Base-by-base conservation (phyloP, 2,888 invertebrate species). In the Leucozona laternaria region DNA sequence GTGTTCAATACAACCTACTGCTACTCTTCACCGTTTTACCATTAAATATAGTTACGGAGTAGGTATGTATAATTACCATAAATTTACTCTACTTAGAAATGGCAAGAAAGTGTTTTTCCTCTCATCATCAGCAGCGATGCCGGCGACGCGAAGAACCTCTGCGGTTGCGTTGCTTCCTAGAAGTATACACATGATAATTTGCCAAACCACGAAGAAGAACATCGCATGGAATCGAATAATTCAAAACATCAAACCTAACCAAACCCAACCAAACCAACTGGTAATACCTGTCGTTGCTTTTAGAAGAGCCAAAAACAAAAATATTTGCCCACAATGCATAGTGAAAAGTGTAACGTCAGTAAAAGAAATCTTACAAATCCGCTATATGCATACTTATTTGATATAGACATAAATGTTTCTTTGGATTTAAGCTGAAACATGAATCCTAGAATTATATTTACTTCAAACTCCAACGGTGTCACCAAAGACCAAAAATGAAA, bases 191-290 rank as follows among this genome's bases (percentile, higher is more conserved):
- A 25, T 34, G 68, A 77, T 70, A 81, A 81, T 81, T 85, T 57
- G 72, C 13, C 57, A 31, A 11, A n/a, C n/a, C n/a, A n/a, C 28
- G 10, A 50, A 28, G 43, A 45, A 77, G 50, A 85, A 80, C 85
- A 80, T 85, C 80, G 85, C 80, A 85, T 80, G 25, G 55, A 85
- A 85, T 73, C 68, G 50, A 81, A 78, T 80, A 68, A 70, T 85
- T 85, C 71, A 85, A 85, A 73, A 57, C 73, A 73, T 85, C 77
- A 70, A 73, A 80, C 80, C 76, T 15, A 71, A 84, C 58, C 76
- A 37, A 73, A 75, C 75, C 57, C 73, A 71, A 81, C 81, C 77
- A 85, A 71, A 81, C 81, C 77, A 85, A 85, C 85, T 85, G 85
- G 85, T 78, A 85, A 77, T 80, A 85, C 81, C 40, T 77, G 81